These are phyloP conservation scores for Caenorhabditis remanei DNA, from an alignment of 1,140 invertebrate species.

Conservation along the genomic window DNA sequence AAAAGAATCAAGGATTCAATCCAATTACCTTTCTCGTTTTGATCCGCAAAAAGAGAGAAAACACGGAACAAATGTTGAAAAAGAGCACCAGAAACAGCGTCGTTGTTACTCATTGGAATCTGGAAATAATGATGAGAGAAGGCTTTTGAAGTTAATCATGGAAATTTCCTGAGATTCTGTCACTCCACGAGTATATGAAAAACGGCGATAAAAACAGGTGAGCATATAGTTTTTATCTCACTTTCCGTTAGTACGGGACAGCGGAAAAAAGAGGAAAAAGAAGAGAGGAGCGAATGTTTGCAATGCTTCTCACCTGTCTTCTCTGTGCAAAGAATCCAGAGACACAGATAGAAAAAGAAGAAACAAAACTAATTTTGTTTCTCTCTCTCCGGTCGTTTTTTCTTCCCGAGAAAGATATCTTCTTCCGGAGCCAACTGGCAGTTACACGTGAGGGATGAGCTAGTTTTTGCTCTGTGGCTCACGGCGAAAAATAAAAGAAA, in stretches of 20 bases:
- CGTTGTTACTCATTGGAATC: constrained; percentile 2
- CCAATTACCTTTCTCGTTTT: constrained; percentile 12
- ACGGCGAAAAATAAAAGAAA: neutral
- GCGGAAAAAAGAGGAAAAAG: neutral
- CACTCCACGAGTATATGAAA: neutral
- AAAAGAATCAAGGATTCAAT: too few species aligned
- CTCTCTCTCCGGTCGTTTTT: neutral
- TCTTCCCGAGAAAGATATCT: neutral
- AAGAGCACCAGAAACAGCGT: constrained; percentile 3
- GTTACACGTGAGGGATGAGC: constrained; percentile 51
- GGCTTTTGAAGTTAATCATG: too few species aligned
- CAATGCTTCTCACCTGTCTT: constrained; percentile 55
- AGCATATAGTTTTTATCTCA: constrained; percentile 8
- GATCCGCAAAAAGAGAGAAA: constrained; percentile 6
- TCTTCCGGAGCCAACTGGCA: constrained; percentile 40
- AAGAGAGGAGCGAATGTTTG: constrained; percentile 5
- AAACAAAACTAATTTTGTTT: constrained; percentile 42
- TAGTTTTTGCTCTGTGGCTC: constrained; percentile 34
- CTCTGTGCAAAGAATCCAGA: neutral
- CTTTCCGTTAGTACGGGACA: neutral
- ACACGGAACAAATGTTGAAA: constrained; percentile 35
- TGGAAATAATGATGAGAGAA: neutral
- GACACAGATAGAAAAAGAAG: constrained; percentile 49
- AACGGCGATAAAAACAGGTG: constrained; percentile 1
- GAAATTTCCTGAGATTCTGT: too few species aligned